These are phyloP conservation scores for Pluvialis apricaria DNA, from an alignment of 2,113 vertebrate species.

Conservation along the genomic window DNA sequence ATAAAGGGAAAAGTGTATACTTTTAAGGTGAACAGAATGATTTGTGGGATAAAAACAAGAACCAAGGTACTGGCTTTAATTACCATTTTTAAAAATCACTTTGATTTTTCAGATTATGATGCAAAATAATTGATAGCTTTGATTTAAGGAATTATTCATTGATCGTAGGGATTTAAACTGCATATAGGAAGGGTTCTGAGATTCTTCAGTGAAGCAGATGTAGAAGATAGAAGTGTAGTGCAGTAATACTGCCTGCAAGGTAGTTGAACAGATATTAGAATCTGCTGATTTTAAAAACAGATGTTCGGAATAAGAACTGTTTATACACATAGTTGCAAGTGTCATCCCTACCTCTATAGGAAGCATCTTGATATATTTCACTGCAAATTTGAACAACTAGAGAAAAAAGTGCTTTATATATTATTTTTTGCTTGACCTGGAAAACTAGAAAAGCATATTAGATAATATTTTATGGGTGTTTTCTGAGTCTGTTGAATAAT, in stretches of 20 bases:
- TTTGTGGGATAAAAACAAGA: neutral
- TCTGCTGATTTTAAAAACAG: neutral
- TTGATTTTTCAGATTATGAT: neutral
- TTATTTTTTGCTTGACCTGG: neutral
- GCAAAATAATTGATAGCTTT: neutral
- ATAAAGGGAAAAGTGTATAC: neutral
- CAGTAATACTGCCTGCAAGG: neutral
- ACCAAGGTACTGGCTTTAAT: neutral
- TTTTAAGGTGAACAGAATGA: neutral
- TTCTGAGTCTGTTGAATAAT: neutral
- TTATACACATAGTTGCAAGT: neutral
- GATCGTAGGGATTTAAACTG: neutral
- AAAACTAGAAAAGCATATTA: neutral
- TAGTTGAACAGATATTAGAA: neutral
- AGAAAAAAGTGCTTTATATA: neutral
- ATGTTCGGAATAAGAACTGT: neutral
- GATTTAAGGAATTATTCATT: neutral
- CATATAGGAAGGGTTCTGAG: neutral
- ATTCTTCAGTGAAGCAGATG: neutral
- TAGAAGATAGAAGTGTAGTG: neutral
- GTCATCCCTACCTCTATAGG: neutral
- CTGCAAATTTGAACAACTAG: neutral
- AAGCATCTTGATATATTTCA: neutral
- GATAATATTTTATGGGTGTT: neutral
- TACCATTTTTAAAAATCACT: neutral